Evolutionary conservation across 2,888 invertebrate species (phyloP).

Genomic region (Hemicrepidius hirtus): DNA sequence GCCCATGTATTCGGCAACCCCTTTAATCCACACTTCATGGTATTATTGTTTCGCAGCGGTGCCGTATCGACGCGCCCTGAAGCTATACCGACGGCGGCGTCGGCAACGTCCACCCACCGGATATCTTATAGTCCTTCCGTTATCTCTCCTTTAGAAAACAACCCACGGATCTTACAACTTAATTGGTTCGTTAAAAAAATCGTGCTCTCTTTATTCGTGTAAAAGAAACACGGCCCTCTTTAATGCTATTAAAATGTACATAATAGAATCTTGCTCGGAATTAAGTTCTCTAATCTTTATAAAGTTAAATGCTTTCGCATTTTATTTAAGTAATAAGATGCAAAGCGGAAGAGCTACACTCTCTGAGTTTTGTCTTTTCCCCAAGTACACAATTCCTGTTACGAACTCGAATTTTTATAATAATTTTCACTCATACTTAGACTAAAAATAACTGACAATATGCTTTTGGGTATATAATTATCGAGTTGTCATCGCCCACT

Average conservation of each 20-base stretch:
- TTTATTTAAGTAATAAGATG: conserved; percentile 55
- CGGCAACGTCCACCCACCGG: conserved; percentile 34
- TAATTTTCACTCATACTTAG: not conserved
- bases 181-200: conserved; percentile 60
- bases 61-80: conserved; percentile 50
- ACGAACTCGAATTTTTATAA: not conserved
- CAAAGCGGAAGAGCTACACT: conserved; percentile 40
- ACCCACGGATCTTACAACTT: conserved; percentile 55
- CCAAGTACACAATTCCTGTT: not conserved
- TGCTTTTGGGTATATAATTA: conserved; percentile 30
- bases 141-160: conserved; percentile 49
- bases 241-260: conserved; percentile 56
- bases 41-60: conserved; percentile 56
- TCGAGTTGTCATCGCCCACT: conserved; percentile 28
- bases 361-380: conserved; percentile 25
- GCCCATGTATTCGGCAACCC: conserved; percentile 42
- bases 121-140: conserved; percentile 47
- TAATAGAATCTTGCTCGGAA: conserved; percentile 57
- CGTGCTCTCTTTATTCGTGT: conserved; percentile 47
- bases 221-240: conserved; percentile 53
- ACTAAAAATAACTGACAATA: conserved; percentile 27
- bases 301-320: conserved; percentile 56
- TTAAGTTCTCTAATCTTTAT: conserved; percentile 59
- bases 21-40: conserved; percentile 57
- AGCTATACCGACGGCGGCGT: not conserved